phyloP scores from a whole-genome alignment of 2,797 vertebrate genomes.

The Arrhamphus sclerolepis region DNA sequence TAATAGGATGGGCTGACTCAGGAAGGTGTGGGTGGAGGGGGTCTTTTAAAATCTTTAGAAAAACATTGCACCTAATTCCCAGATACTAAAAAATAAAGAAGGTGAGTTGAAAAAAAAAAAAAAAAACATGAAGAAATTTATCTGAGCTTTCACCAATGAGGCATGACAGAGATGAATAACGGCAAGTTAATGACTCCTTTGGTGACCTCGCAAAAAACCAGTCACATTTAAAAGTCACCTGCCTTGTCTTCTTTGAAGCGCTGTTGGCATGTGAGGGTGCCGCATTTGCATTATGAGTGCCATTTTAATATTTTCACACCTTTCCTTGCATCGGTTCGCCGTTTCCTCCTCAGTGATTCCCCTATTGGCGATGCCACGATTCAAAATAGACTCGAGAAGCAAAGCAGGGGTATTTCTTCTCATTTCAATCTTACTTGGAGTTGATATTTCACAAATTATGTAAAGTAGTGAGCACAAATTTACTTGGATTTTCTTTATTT shows the following conservation, averaged over 20 bases:
- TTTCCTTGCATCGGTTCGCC: too few species aligned
- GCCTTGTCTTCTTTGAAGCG: conserved; percentile 33
- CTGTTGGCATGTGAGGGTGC: conserved; percentile 1
- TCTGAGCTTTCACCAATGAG: conserved; percentile 65
- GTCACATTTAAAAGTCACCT: conserved; percentile 72
- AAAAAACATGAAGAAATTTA: conserved; percentile 70
- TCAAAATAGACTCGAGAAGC: conserved; percentile 31
- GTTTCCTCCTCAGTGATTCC: not conserved
- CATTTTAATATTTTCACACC: not conserved
- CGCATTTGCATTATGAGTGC: conserved; percentile 49
- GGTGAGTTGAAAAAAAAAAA: too few species aligned
- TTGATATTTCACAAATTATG: conserved; percentile 40
- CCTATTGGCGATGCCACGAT: conserved; percentile 31
- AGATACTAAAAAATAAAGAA: conserved; percentile 68
- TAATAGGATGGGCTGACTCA: conserved; percentile 76
- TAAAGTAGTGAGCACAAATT: conserved; percentile 40
- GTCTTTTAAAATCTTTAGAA: conserved; percentile 70
- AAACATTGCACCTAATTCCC: conserved; percentile 70
- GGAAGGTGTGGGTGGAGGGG: conserved; percentile 47
- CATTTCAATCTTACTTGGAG: conserved; percentile 54
- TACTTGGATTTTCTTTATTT: conserved; percentile 47
- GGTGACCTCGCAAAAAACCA: conserved; percentile 57
- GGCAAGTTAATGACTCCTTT: conserved; percentile 63
- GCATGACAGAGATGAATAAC: conserved; percentile 68
- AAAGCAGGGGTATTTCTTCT: conserved; percentile 49